Conservation (phyloP, 2,888 invertebrate species). For the Tiliacea aurago region DNA sequence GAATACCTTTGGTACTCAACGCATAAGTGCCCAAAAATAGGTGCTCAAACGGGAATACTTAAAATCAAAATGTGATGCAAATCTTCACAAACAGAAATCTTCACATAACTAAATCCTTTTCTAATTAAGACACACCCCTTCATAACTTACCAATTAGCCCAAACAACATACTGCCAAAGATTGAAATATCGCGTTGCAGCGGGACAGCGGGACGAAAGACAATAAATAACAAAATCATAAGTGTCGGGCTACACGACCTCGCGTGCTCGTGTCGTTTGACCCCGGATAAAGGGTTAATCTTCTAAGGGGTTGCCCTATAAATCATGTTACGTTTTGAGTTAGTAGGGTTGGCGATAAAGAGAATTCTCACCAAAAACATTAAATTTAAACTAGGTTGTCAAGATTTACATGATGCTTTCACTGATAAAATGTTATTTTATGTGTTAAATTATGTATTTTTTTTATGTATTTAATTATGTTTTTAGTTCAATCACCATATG, state of each 20-base stretch:
- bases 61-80: not conserved
- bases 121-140: conserved; percentile 1
- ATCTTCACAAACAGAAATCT: not conserved
- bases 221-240: conserved; percentile 83
- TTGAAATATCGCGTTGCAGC: conserved; percentile 50
- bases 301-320: conserved; percentile 88
- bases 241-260: conserved; percentile 77
- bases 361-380: not conserved
- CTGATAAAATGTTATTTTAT: no score
- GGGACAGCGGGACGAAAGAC: conserved; percentile 76
- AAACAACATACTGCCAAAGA: conserved; percentile 31
- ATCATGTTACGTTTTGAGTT: conserved; percentile 83
- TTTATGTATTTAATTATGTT: no score
- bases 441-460: no score
- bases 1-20: no score
- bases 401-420: no score
- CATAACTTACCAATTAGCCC: conserved; percentile 24
- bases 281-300: conserved; percentile 89
- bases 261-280: conserved; percentile 78
- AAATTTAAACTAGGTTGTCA: no score
- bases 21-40: no score
- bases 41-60: no score
- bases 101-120: not conserved
- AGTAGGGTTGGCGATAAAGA: conserved; percentile 76
- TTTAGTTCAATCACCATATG: no score